These are phyloP conservation scores for Myiotriccus ornatus DNA, from an alignment of 2,797 vertebrate species.

Conservation along the genomic window DNA sequence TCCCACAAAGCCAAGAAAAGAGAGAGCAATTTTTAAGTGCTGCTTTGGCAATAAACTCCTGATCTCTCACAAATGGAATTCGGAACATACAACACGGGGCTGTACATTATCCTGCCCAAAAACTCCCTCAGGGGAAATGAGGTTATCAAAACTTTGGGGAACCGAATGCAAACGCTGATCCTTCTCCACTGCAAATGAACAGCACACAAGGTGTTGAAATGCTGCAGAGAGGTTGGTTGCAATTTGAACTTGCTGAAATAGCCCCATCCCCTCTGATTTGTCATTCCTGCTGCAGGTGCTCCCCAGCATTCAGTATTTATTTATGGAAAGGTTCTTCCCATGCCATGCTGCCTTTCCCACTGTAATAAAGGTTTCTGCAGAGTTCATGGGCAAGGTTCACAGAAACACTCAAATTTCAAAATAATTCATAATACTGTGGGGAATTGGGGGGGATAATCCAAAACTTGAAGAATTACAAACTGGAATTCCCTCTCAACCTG, in stretches of 20 bases:
- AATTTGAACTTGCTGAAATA: neutral
- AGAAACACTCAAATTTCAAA: neutral
- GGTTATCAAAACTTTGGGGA: slow-evolving; percentile 47
- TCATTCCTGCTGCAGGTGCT: neutral
- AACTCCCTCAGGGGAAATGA: slow-evolving; percentile 28
- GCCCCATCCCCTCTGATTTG: neutral
- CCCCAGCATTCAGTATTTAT: neutral
- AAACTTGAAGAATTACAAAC: neutral
- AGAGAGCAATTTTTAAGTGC: slow-evolving; percentile 74
- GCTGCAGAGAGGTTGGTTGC: neutral
- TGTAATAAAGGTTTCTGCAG: neutral
- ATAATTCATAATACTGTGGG: neutral
- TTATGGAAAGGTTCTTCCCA: neutral
- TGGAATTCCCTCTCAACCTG: neutral
- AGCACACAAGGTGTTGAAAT: accelerated
- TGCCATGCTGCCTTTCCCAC: neutral
- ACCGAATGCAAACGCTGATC: slow-evolving; percentile 17
- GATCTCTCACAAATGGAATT: slow-evolving; percentile 73
- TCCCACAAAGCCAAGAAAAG: slow-evolving; percentile 70
- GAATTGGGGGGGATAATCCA: neutral
- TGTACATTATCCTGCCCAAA: slow-evolving; percentile 64
- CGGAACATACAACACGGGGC: slow-evolving; percentile 61
- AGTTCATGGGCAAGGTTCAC: neutral
- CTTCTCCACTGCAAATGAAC: slow-evolving; percentile 9
- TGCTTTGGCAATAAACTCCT: slow-evolving; percentile 73